Conservation (phyloP, 2,888 invertebrate genomes). For the Lathronympha strigana region DNA sequence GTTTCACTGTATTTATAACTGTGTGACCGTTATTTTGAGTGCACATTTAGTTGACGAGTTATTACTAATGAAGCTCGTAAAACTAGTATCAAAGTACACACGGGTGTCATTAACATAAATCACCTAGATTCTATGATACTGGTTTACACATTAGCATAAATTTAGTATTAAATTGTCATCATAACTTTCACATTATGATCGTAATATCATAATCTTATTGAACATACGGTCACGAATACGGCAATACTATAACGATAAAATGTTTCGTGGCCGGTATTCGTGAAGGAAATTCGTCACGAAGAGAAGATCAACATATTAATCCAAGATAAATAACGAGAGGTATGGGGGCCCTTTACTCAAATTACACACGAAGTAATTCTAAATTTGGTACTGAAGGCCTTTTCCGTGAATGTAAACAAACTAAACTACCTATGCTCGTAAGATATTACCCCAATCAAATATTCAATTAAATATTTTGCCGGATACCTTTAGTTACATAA, state of each 20-base stretch:
- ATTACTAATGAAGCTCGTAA: constrained; percentile 16
- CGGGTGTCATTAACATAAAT: constrained; percentile 11
- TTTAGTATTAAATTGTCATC: not conserved
- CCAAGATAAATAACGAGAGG: not conserved
- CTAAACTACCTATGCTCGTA: not conserved
- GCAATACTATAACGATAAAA: not conserved
- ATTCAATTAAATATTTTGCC: not conserved
- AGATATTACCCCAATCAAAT: not conserved
- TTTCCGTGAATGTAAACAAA: not conserved
- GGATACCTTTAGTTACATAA: not conserved
- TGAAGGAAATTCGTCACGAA: not conserved
- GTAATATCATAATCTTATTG: not conserved
- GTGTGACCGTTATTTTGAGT: constrained; percentile 22
- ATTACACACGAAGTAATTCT: not conserved
- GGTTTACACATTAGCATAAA: not conserved
- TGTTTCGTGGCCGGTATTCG: not conserved
- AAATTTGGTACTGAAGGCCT: not conserved
- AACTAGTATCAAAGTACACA: constrained; percentile 6
- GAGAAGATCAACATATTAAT: not conserved
- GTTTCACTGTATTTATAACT: constrained; percentile 39
- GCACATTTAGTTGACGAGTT: constrained; percentile 15
- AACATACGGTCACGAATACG: not conserved
- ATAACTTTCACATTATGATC: not conserved
- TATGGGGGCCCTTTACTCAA: not conserved
- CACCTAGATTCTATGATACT: not conserved